Percentiles rank a stretch among this genome's conserved stretches.
Evolutionary conservation across 1,140 invertebrate genomes (phyloP).

Genomic region (Cyphomyrmex costatus): DNA sequence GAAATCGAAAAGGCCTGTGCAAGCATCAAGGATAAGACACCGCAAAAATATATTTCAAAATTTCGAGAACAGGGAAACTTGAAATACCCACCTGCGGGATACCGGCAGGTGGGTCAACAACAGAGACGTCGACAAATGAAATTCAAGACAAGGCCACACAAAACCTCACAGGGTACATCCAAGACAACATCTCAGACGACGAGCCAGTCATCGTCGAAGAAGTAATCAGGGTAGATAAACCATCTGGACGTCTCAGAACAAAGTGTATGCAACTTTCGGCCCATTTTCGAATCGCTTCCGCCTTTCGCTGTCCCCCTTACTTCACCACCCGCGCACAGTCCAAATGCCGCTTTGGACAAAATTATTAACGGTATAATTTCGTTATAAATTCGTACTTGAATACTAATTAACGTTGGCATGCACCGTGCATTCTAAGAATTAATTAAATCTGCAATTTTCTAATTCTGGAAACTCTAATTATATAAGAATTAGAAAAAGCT

Average conservation of each 20-base stretch:
- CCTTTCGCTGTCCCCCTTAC: no score
- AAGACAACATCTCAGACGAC: conserved; percentile 9
- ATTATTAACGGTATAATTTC: no score
- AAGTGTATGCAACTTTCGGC: no score
- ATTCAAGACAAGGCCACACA: neutral
- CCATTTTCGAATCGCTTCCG: no score
- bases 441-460: no score
- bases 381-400: no score
- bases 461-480: no score
- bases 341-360: no score
- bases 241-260: neutral
- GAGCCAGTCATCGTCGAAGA: conserved; percentile 5
- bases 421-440: no score
- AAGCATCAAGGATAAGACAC: neutral
- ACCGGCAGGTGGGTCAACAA: neutral
- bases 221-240: neutral
- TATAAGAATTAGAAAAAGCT: no score
- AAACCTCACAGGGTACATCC: neutral
- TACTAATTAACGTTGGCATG: no score
- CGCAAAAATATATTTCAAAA: neutral
- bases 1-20: conserved; percentile 39
- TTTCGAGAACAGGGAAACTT: neutral
- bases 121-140: neutral
- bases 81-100: neutral
- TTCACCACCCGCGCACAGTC: no score